phyloP scores from a whole-genome alignment of 2,888 invertebrate genomes.

The Pharmacophagus antenor region DNA sequence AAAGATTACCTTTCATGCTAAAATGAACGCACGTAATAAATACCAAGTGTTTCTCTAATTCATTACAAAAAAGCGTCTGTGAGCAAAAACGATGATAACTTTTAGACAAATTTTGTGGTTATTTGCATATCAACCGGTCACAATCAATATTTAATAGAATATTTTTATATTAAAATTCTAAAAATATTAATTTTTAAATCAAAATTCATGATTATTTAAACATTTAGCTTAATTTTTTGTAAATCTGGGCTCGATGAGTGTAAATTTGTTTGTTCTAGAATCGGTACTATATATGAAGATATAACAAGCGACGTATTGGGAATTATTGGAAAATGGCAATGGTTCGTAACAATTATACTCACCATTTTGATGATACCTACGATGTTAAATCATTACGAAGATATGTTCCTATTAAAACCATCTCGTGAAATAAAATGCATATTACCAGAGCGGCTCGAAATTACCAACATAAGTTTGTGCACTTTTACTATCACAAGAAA shows the following conservation, averaged over 20 bases:
- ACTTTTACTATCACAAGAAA: constrained; percentile 44
- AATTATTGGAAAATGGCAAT: constrained; percentile 68
- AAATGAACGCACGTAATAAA: not conserved
- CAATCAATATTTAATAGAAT: too few species aligned
- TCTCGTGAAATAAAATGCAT: constrained; percentile 48
- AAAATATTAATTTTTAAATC: too few species aligned
- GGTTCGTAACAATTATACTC: constrained; percentile 61
- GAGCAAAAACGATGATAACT: not conserved
- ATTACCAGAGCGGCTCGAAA: constrained; percentile 41
- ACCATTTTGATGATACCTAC: constrained; percentile 51
- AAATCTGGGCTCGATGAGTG: not conserved
- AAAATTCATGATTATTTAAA: too few species aligned
- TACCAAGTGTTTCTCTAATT: not conserved
- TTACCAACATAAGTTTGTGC: constrained; percentile 55
- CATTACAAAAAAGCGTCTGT: not conserved
- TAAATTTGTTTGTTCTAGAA: constrained; percentile 42
- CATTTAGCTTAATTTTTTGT: not conserved
- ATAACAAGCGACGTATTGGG: constrained; percentile 70
- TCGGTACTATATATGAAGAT: constrained; percentile 69
- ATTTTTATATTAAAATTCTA: too few species aligned
- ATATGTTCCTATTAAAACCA: constrained; percentile 57
- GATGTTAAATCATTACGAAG: constrained; percentile 61
- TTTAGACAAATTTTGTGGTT: not conserved
- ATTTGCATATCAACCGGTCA: not conserved
- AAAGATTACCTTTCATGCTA: not conserved